Evolutionary conservation across 2,113 vertebrate genomes (phyloP).

Genomic region (Leucopsar rothschildi): DNA sequence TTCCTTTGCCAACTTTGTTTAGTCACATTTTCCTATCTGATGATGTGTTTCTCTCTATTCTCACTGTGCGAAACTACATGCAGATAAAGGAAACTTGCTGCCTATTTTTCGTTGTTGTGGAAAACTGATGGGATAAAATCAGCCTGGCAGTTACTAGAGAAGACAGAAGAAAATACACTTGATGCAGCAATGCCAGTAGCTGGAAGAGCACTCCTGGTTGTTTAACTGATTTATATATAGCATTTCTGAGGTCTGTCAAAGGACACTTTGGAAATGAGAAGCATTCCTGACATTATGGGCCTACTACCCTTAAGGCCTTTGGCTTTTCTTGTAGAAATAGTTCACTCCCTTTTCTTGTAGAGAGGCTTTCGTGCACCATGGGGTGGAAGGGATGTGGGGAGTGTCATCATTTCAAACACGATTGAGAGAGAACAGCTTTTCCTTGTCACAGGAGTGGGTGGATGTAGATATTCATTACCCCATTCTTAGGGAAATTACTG

Average conservation of each 20-base stretch:
- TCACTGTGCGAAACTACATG: slow-evolving; percentile 1
- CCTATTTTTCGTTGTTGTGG: slow-evolving; percentile 29
- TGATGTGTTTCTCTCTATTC: slow-evolving; percentile 22
- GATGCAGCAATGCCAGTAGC: neutral
- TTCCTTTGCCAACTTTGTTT: slow-evolving; percentile 55
- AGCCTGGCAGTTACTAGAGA: neutral
- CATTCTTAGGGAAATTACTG: slow-evolving; percentile 26
- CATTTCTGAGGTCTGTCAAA: neutral
- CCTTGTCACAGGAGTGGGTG: slow-evolving; percentile 17
- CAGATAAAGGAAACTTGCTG: slow-evolving; percentile 22
- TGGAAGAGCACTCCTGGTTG: neutral
- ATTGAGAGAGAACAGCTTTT: slow-evolving; percentile 22
- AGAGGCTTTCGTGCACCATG: neutral
- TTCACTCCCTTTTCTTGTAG: neutral
- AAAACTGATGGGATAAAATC: slow-evolving; percentile 16
- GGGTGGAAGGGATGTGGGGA: neutral
- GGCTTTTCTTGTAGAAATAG: neutral
- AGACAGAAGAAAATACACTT: neutral
- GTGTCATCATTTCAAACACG: neutral
- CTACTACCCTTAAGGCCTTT: neutral
- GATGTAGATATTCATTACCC: neutral
- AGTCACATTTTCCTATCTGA: slow-evolving; percentile 59
- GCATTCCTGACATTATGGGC: neutral
- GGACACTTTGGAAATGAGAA: neutral
- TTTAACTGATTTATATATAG: neutral